phyloP scores from a whole-genome alignment of 1,140 invertebrate species.

The Chionoecetes opilio region DNA sequence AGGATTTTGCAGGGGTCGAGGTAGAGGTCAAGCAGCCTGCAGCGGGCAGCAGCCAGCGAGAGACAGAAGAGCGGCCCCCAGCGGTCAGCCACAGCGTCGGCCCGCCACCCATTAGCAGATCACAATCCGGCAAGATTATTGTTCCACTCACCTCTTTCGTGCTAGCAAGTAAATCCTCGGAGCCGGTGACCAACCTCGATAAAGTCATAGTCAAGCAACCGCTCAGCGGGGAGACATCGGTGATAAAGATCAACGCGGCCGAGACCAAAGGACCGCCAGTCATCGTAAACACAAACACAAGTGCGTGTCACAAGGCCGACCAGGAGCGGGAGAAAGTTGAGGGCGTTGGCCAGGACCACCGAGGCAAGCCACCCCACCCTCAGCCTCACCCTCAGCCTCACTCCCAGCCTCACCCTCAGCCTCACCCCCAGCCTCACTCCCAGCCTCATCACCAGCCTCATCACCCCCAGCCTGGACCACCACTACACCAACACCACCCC shows the following conservation, averaged over 20 bases:
- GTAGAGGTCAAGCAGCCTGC: slow-evolving; percentile 37
- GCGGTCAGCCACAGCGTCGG: not conserved
- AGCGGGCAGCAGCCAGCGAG: not conserved
- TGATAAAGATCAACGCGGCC: not conserved
- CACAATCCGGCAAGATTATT: slow-evolving; percentile 53
- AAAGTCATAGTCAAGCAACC: slow-evolving; percentile 39
- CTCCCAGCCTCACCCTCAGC: not conserved
- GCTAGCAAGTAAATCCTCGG: slow-evolving; percentile 44
- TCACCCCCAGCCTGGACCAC: not conserved
- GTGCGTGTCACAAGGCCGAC: not conserved
- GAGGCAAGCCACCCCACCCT: not conserved
- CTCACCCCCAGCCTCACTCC: not conserved
- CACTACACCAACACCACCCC: slow-evolving; percentile 41
- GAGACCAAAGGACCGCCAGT: slow-evolving; percentile 30
- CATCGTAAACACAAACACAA: not conserved
- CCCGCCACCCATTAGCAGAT: slow-evolving; percentile 1
- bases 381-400: not conserved
- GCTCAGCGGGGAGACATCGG: not conserved
- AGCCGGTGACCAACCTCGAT: slow-evolving; percentile 49
- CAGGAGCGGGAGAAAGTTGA: not conserved
- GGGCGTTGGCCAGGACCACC: not conserved
- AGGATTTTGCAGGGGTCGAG: not conserved
- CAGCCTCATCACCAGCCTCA: not conserved
- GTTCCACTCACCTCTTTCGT: slow-evolving; percentile 55
- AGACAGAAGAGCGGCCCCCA: not conserved